phyloP scores from a whole-genome alignment of 2,888 invertebrate genomes.

The Labia minor region DNA sequence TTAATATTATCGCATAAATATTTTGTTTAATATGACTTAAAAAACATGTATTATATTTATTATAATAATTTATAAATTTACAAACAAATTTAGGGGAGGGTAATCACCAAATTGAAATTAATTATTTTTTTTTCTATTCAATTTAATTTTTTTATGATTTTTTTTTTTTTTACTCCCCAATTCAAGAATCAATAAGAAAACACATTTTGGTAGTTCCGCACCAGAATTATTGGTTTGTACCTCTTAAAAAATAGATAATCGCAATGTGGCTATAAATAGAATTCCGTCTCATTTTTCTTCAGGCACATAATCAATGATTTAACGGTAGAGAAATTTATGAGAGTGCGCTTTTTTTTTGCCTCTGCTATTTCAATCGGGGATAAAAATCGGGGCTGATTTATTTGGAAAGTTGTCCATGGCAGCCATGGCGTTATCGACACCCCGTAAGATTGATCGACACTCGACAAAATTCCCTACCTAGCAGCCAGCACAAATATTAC shows the following conservation, averaged over 20 bases:
- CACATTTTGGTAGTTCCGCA: background rate
- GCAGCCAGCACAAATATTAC: background rate
- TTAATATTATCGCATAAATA: too few species aligned
- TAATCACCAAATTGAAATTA: too few species aligned
- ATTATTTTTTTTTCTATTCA: background rate
- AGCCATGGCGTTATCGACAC: slow-evolving; percentile 3
- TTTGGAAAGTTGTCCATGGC: slow-evolving; percentile 8
- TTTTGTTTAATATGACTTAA: too few species aligned
- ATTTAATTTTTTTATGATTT: background rate
- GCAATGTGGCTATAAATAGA: slow-evolving; percentile 13
- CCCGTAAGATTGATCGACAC: slow-evolving; percentile 7
- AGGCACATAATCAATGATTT: slow-evolving; percentile 8
- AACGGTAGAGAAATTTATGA: slow-evolving; percentile 2
- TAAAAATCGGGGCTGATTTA: slow-evolving; percentile 13
- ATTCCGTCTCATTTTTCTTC: slow-evolving; percentile 2
- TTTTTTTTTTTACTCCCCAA: background rate
- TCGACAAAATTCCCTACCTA: background rate
- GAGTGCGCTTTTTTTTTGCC: background rate
- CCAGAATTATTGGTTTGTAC: slow-evolving; percentile 5
- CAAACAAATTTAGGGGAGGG: too few species aligned
- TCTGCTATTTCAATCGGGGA: slow-evolving; percentile 13
- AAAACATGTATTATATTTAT: too few species aligned
- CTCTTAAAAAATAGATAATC: slow-evolving; percentile 3
- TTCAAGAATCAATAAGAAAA: background rate
- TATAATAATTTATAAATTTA: too few species aligned